phyloP scores from a whole-genome alignment of 2,888 invertebrate genomes.

The Philhelius pedissequus region DNA sequence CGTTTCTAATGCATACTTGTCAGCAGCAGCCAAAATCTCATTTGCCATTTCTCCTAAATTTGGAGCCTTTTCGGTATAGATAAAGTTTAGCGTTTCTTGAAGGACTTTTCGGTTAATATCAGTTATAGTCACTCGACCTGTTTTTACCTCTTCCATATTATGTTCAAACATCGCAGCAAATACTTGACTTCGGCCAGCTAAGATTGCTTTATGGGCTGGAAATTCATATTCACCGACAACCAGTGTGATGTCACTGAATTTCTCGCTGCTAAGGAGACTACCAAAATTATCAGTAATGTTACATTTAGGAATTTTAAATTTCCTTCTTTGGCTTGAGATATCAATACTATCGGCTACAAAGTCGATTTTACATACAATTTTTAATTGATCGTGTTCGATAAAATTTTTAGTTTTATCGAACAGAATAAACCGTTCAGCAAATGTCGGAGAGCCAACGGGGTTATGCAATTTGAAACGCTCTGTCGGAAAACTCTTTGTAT shows the following conservation, averaged over 20 bases:
- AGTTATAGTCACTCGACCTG: background rate
- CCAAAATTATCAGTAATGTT: too few relatives aligned
- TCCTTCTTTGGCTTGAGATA: background rate
- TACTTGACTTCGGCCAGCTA: background rate
- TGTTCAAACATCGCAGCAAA: background rate
- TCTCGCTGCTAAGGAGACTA: background rate
- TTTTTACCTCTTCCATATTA: background rate
- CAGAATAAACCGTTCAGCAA: background rate
- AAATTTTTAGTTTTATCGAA: background rate
- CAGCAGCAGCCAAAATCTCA: background rate
- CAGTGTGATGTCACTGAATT: too few relatives aligned
- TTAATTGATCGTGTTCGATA: background rate
- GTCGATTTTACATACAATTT: background rate
- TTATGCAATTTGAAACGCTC: background rate
- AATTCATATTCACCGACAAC: background rate
- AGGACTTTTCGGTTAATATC: background rate
- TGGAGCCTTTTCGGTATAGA: background rate
- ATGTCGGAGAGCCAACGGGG: background rate
- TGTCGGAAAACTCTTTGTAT: too few relatives aligned
- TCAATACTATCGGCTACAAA: background rate
- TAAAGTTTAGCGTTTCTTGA: background rate
- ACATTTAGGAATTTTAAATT: background rate
- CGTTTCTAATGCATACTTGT: background rate
- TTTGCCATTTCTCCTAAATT: background rate
- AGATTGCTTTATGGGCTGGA: background rate